A percentile compares a stretch with the other conserved stretches of the same genome.
These are phyloP conservation scores for Epinotia nisella DNA, from an alignment of 2,888 invertebrate genomes.

Conservation along the genomic window DNA sequence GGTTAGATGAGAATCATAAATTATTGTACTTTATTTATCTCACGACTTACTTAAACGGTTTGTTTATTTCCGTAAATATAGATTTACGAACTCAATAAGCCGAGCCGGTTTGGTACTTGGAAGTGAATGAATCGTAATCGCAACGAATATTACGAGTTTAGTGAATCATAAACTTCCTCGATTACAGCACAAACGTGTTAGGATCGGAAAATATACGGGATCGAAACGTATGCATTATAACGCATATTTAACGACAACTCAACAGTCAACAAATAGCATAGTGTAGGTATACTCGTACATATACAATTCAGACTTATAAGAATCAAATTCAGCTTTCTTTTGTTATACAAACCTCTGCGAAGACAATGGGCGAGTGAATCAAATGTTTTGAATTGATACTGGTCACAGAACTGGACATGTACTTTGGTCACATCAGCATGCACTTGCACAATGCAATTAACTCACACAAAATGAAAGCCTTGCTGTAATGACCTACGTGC, in stretches of 20 bases:
- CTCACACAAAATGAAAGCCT: conserved; percentile 22
- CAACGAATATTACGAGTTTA: conserved; percentile 27
- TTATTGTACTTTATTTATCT: background rate
- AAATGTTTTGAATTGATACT: conserved; percentile 15
- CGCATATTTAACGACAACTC: background rate
- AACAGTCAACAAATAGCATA: background rate
- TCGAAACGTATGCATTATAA: background rate
- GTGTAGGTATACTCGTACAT: background rate
- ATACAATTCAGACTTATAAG: conserved; percentile 3
- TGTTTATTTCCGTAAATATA: background rate
- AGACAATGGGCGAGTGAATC: conserved; percentile 27
- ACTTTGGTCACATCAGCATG: conserved; percentile 18
- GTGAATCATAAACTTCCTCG: conserved; percentile 32
- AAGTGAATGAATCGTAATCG: conserved; percentile 24
- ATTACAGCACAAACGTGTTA: conserved; percentile 22
- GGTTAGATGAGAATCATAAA: conserved; percentile 2
- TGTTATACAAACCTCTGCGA: conserved; percentile 9
- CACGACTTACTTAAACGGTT: background rate
- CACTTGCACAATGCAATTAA: too few relatives aligned
- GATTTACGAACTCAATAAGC: conserved; percentile 7
- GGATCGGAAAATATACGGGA: conserved; percentile 13
- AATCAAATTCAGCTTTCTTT: conserved; percentile 19
- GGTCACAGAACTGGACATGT: background rate
- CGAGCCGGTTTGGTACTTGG: conserved; percentile 11
- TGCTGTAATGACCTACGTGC: conserved; percentile 9